Evolutionary conservation across 2,113 vertebrate genomes (phyloP).

Genomic region (Columba livia): DNA sequence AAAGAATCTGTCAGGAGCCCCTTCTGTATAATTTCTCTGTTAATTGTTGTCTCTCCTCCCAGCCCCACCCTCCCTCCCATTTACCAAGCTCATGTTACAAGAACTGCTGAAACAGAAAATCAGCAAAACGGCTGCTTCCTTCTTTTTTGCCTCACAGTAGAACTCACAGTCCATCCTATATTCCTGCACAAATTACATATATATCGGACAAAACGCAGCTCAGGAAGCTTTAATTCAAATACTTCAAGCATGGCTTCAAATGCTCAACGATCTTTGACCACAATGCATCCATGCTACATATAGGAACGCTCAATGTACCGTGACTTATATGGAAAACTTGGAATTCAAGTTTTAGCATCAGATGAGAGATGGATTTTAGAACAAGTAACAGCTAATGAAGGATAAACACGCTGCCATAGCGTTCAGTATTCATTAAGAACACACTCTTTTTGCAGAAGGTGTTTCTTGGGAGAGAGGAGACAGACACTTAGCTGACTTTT

Average conservation of each 20-base stretch:
- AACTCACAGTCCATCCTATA: neutral
- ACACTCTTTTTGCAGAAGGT: neutral
- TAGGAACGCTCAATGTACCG: neutral
- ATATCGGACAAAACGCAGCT: neutral
- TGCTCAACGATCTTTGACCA: neutral
- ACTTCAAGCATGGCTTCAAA: neutral
- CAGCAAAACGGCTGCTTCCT: neutral
- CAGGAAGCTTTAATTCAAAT: neutral
- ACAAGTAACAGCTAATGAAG: neutral
- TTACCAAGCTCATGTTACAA: neutral
- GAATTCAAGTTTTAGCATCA: constrained; percentile 6
- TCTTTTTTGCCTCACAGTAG: neutral
- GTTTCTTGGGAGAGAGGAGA: neutral
- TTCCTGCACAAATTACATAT: neutral
- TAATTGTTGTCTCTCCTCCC: neutral
- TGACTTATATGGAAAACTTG: neutral
- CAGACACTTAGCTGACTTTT: neutral
- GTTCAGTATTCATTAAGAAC: neutral
- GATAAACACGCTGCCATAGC: neutral
- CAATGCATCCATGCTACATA: neutral
- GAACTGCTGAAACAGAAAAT: neutral
- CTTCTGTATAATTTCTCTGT: neutral
- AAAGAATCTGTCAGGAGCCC: constrained; percentile 54
- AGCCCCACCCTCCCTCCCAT: neutral
- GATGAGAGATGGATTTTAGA: neutral